Evolutionary conservation across 2,113 vertebrate genomes (phyloP).

Genomic region (Odocoileus hemionus): DNA sequence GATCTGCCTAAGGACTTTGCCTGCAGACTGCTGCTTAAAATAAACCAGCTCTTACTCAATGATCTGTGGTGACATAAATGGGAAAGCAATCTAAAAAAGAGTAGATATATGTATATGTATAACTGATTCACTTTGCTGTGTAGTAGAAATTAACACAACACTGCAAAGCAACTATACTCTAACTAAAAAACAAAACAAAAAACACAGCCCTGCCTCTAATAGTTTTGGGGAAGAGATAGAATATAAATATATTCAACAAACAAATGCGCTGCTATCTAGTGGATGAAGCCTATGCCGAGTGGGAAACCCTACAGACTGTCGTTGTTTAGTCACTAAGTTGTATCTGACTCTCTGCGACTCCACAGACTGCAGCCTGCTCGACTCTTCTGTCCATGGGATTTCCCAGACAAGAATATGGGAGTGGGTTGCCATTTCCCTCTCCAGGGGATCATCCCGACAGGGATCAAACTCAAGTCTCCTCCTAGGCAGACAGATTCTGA

Average conservation of each 20-base stretch:
- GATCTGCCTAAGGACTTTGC: not conserved
- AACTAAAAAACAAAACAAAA: not conserved
- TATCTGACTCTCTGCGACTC: not conserved
- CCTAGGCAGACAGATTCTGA: not conserved
- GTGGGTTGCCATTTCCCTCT: not conserved
- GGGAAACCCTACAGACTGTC: not conserved
- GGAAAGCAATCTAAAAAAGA: not conserved
- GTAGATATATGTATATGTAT: not conserved
- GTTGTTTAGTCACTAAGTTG: rapidly evolving
- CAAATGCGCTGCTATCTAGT: not conserved
- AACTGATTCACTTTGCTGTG: not conserved
- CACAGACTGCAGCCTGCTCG: not conserved
- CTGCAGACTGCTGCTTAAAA: not conserved
- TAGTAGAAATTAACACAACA: not conserved
- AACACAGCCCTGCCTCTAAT: not conserved
- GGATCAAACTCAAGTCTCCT: not conserved
- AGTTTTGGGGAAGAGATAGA: not conserved
- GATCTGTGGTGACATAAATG: not conserved
- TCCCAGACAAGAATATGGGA: not conserved
- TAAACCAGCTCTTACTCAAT: not conserved
- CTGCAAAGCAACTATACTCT: not conserved
- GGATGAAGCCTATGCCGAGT: not conserved
- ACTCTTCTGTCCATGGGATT: not conserved
- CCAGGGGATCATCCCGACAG: not conserved
- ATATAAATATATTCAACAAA: not conserved